Evolutionary conservation across 2,797 vertebrate species (phyloP).

Genomic region (Sebastes diploproa): DNA sequence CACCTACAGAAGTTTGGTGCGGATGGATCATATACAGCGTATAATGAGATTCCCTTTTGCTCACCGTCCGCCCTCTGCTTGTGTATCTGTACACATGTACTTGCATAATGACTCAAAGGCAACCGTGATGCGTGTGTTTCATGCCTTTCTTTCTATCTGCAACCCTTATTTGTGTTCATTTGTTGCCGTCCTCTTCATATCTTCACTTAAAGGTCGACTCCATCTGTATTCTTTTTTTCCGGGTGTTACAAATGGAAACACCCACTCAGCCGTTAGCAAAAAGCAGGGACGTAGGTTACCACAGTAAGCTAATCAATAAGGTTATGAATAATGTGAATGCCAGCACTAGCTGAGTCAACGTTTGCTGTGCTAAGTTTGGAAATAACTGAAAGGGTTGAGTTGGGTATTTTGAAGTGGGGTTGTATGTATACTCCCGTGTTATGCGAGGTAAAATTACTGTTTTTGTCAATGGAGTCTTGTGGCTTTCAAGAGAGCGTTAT

Average conservation of each 20-base stretch:
- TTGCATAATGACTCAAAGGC: slow-evolving; percentile 19
- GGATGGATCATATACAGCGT: slow-evolving; percentile 6
- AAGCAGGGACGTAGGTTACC: neutral
- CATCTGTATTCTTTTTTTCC: neutral
- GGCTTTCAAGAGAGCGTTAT: neutral
- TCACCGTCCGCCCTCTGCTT: neutral
- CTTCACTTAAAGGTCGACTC: slow-evolving; percentile 12
- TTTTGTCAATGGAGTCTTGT: neutral
- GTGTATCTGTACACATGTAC: neutral
- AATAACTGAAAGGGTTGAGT: neutral
- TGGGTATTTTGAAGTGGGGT: neutral
- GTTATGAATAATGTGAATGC: neutral
- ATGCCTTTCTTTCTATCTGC: neutral
- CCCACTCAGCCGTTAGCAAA: neutral
- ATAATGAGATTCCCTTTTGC: slow-evolving; percentile 41
- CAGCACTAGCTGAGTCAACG: neutral
- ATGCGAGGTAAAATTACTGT: neutral
- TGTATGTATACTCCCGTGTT: neutral
- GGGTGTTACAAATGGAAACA: neutral
- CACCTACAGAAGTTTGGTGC: slow-evolving; percentile 12
- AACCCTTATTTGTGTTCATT: neutral
- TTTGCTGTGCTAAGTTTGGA: neutral
- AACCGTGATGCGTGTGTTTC: neutral
- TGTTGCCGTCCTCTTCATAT: neutral
- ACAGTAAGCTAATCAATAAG: neutral